Evolutionary conservation across 2,888 invertebrate genomes (phyloP), one percentile per base, ranked within the genome.

Genomic region (Athalia circularis): DNA sequence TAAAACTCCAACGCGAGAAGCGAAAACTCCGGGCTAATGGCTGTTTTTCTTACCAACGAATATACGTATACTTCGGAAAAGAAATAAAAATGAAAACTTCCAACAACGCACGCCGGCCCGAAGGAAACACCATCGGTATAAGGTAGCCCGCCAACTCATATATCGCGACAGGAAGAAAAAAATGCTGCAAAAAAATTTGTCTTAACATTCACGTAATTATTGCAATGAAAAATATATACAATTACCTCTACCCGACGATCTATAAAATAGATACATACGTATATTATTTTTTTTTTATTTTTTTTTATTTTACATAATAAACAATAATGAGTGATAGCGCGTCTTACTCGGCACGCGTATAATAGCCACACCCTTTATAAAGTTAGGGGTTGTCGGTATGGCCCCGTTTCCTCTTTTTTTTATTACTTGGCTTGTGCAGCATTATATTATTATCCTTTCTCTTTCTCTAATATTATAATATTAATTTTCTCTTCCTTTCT

Each of bases 11-110:
- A 8, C 86, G 88, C 88, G 88, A 90, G 89, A 90, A 89, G 88
- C 89, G 88, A 90, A 89, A 90, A 89, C 89, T 88, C 89, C 45
- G 11, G 85, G 89, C 90, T 90, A 90, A 90, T 90, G 90, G 89
- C 88, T 90, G 89, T 89, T 90, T 90, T 90, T 89, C 90, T 90
- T 90, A 62, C 50, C 62, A 62, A n/a, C 52, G 59, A 52, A 54
- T 11, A n/a, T 11, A 54, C 62, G 65, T 45, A 9, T 75, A 61
- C 62, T 62, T 64, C 61, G 50, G 50, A 50, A 64, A 62, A 75
- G 62, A 50, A 64, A 59, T 45, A 75, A 75, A 62, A 64, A 64
- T 62, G 6, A 29, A 62, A 75, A 62, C 9, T 48, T 62, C 29
- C 15, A 15, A 57, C 50, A 43, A 29, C 50, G 11, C 9, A 29